Base-by-base conservation (phyloP, 2,797 vertebrate species). In the Gallinago nigripennis region DNA sequence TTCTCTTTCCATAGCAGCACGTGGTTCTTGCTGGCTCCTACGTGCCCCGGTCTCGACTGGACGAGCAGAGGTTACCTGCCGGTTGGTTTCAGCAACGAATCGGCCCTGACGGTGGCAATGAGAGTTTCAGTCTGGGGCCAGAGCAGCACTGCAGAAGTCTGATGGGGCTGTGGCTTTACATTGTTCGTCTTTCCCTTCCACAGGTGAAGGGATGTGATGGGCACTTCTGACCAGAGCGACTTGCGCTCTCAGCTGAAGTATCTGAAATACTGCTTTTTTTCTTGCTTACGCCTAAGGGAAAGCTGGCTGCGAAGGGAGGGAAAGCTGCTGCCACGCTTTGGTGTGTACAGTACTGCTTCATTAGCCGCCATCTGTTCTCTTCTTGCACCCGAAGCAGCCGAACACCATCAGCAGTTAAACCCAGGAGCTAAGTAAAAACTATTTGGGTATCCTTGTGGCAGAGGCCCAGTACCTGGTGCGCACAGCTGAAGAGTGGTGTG, bases 101-200 rank as follows among this genome's bases (percentile, higher is more conserved):
- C 15, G 21, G 33, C 31, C 5, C 6, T 0, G 3, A 19, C 16
- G 25, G 27, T 8, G 48, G 11, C 27, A 16, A 0, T 1, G 16
- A 35, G 31, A 39, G 24, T 58, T 78, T 20, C 28, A 12, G 28
- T 15, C 28, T 12, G 50, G 16, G 72, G 13, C 14, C 8, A 4
- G 24, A 75, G 41, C 20, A 9, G 31, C 13, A 1, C 28, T 39
- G 46, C 56, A 6, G 13, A 4, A 25, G 19, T 24, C 9, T 43
- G n/a, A 43, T 37, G 31, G 8, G 28, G 9, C 30, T 57, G 7
- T 19, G 4, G 6, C 37, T 17, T 41, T 4, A 0, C 3, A 0
- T 17, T 17, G 31, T 63, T 12, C 5, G 5, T 16, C 8, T 57
- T 57, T 31, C 41, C 31, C 16, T 68, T 48, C 28, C 8, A 5